Percentiles rank a stretch among this genome's conserved stretches.
phyloP scores from a whole-genome alignment of 1,140 invertebrate species.

The Tetramorium simillimum region DNA sequence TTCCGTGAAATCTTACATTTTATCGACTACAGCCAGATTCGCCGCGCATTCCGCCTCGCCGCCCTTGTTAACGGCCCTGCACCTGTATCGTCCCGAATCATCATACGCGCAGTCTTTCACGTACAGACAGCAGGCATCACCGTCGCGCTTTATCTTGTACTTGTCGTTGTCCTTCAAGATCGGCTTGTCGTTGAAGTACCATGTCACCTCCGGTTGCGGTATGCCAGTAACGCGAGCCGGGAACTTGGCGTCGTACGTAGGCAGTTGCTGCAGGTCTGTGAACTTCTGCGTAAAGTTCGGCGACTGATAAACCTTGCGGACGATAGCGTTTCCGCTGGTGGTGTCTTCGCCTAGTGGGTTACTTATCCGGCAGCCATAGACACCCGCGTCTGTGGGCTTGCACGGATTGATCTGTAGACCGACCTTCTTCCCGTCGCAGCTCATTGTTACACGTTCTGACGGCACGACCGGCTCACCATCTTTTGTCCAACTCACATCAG shows the following conservation, averaged over 20 bases:
- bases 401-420: constrained; percentile 91
- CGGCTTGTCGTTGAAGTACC: constrained; percentile 92
- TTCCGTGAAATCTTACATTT: constrained; percentile 88
- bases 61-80: constrained; percentile 92
- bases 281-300: constrained; percentile 94
- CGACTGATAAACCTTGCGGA: constrained; percentile 92
- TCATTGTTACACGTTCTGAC: constrained; percentile 89
- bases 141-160: constrained; percentile 92
- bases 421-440: constrained; percentile 93
- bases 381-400: constrained; percentile 90
- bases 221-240: constrained; percentile 93
- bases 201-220: constrained; percentile 94
- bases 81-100: constrained; percentile 92
- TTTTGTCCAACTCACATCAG: constrained; percentile 93
- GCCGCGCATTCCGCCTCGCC: constrained; percentile 92
- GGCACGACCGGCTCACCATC: constrained; percentile 89
- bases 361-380: constrained; percentile 90
- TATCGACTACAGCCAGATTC: constrained; percentile 91
- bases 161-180: constrained; percentile 89
- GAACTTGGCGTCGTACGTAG: constrained; percentile 92
- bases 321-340: constrained; percentile 89
- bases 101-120: constrained; percentile 88
- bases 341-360: constrained; percentile 91
- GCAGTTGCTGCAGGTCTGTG: constrained; percentile 93
- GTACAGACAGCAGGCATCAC: constrained; percentile 91